Evolutionary conservation across 2,888 invertebrate genomes (phyloP).

Genomic region (Diplazon laetatorius): DNA sequence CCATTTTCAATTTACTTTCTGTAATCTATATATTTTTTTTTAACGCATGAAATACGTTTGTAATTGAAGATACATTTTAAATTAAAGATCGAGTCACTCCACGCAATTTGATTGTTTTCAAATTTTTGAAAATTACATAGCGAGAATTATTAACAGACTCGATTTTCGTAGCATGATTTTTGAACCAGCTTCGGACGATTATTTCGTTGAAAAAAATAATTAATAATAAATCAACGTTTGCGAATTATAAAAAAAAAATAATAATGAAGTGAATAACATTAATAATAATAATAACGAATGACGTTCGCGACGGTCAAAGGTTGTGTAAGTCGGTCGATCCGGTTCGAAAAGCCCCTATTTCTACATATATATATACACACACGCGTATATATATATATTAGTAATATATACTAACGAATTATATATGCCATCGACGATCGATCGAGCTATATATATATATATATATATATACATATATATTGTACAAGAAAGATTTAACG

Average conservation of each 20-base stretch:
- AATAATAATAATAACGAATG: not conserved
- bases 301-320: no score
- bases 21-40: not conserved
- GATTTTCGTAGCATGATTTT: not conserved
- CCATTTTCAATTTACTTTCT: no score
- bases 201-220: not conserved
- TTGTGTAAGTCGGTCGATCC: not conserved
- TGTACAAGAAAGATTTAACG: constrained; percentile 25
- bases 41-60: not conserved
- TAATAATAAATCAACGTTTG: not conserved
- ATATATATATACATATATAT: no score
- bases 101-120: no score
- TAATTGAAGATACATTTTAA: constrained; percentile 22
- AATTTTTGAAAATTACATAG: no score
- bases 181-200: not conserved
- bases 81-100: no score
- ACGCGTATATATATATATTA: constrained; percentile 22
- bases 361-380: constrained; percentile 32
- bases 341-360: not conserved
- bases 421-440: constrained; percentile 24
- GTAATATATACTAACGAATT: constrained; percentile 34
- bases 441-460: no score
- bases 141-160: not conserved
- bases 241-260: not conserved
- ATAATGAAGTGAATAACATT: not conserved